Base-by-base conservation (phyloP, 2,797 vertebrate genomes). In the Spatula versicolor region DNA sequence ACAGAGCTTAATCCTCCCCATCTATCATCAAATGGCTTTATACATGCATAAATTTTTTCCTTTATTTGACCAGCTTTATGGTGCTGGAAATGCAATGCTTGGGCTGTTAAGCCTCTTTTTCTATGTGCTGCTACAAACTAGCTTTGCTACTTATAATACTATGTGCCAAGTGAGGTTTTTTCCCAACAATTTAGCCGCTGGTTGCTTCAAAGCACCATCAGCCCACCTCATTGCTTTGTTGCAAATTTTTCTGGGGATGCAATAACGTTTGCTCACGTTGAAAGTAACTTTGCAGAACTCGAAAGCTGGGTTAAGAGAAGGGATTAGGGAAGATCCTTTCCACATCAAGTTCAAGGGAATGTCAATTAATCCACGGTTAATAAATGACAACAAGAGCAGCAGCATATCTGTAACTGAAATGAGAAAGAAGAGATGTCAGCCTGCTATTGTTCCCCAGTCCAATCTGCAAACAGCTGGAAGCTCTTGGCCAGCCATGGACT, bases 1-100 rank as follows among this genome's bases (percentile, higher is more conserved):
- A 45, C 60, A 58, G 64, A 72, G 28, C 58, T 78, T 94, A 91
- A 93, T 96, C 89, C 91, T 96, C 54, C 63, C 82, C 92, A 66
- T 75, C 81, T 20, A 63, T 79, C 93, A 75, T 74, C 86, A 72
- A 56, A 59, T 80, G 52, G 55, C 60, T 96, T 82, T 10, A 30
- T 64, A 69, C 71, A 84, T 82, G 69, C 85, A 90, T 75, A 56
- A 20, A 31, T 81, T 85, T 89, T 89, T 80, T 13, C 82, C 66
- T 78, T 94, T 93, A 88, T 96, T 96, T 92, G 92, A 48, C 71
- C 74, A 58, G 69, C 63, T 92, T 93, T 90, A 59, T 1, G 0
- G 79, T 23, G 54, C 69, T 86, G 83, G 68, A 37, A 52, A 43
- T n/a, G 82, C 7, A 64, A 39, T 46, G 43, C 83, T 77, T 31